Evolutionary conservation across 2,888 invertebrate species (phyloP).

Genomic region (Phymatocera aterrima): DNA sequence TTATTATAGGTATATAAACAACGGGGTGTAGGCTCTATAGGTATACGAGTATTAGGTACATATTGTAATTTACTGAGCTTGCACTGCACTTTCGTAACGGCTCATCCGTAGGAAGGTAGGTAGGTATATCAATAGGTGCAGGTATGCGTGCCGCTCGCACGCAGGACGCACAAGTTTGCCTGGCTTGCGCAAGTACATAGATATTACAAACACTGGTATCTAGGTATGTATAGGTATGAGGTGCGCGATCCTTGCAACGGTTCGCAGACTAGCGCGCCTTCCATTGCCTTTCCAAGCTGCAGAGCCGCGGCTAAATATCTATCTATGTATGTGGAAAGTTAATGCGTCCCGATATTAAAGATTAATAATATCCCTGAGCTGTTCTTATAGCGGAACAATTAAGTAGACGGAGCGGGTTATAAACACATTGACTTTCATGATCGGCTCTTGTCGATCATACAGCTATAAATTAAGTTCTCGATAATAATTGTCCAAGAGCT

Average conservation of each 20-base stretch:
- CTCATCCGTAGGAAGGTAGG: too few species aligned
- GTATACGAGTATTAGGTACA: too few species aligned
- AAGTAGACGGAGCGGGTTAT: neutral
- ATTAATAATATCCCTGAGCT: neutral
- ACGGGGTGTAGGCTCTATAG: too few species aligned
- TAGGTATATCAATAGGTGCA: too few species aligned
- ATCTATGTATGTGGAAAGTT: neutral
- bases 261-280: neutral
- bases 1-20: too few species aligned
- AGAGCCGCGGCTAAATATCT: neutral
- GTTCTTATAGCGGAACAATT: neutral
- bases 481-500: slow-evolving; percentile 4
- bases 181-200: too few species aligned
- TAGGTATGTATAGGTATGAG: too few species aligned
- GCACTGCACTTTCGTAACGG: neutral
- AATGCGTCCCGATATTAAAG: neutral
- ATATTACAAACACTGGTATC: too few species aligned
- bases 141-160: too few species aligned
- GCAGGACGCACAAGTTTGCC: too few species aligned
- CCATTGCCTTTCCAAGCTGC: neutral
- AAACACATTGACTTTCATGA: neutral
- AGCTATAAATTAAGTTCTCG: slow-evolving; percentile 5
- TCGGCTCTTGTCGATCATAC: neutral
- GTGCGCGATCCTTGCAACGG: neutral
- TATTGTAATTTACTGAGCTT: neutral